phyloP scores from a whole-genome alignment of 1,140 invertebrate genomes.

The Anoplolepis gracilipes region DNA sequence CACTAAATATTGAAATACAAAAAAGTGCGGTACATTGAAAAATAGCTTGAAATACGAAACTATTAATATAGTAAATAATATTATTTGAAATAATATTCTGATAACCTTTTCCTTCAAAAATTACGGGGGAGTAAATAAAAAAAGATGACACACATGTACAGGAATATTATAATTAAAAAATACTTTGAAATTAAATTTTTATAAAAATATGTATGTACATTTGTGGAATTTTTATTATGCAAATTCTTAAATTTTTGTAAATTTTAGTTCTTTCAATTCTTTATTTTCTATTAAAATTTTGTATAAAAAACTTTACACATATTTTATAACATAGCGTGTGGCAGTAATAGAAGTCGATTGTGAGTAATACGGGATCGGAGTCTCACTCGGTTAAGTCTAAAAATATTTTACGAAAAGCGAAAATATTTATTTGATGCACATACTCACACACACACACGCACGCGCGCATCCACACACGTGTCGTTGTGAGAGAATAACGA shows the following conservation, averaged over 20 bases:
- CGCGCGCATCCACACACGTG: too few relatives aligned
- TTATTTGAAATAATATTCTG: neutral
- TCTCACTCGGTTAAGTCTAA: constrained; percentile 29
- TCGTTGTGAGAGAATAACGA: constrained; percentile 19
- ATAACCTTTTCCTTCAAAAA: neutral
- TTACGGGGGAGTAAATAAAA: neutral
- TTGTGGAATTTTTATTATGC: neutral
- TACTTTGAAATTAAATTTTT: neutral
- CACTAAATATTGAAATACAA: neutral
- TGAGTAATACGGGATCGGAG: neutral
- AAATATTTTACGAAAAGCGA: constrained; percentile 49
- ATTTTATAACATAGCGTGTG: neutral
- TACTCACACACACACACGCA: too few relatives aligned
- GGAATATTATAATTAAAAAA: neutral
- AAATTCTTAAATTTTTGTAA: neutral
- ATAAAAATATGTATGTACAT: too few relatives aligned
- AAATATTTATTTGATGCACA: constrained; percentile 56
- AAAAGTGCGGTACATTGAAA: neutral
- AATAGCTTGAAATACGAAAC: neutral
- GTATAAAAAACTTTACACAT: neutral
- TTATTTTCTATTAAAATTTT: neutral
- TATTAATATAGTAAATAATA: neutral
- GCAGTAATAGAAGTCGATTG: constrained; percentile 12
- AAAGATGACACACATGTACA: neutral
- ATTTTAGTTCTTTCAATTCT: neutral